Base-by-base conservation (phyloP, 2,797 vertebrate genomes). In the Gymnothorax javanicus region DNA sequence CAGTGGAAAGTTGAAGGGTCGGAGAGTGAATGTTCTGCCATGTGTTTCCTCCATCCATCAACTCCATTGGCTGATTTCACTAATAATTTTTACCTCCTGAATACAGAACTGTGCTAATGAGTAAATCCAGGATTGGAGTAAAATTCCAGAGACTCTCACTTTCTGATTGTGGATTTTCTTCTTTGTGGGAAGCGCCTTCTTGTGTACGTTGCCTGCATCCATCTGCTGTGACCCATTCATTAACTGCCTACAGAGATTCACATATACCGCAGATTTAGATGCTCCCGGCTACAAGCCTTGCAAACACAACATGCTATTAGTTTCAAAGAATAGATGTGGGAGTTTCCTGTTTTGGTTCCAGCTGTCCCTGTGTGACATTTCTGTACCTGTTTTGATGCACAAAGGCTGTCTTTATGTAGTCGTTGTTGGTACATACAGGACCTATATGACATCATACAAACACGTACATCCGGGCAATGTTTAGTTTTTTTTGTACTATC, bases 201-300 rank as follows among this genome's bases (percentile, higher is more conserved):
- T 75, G 27, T 15, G 33, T 75, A 75, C 9, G 17, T 20, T 75
- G 13, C 27, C 71, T 43, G 71, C 71, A 75, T 43, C 27, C 71
- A 75, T 33, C 71, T 43, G 71, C 71, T 75, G 71, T 75, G 71
- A 15, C 71, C 71, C 33, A 33, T 43, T 75, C 71, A 75, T 75
- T 33, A 43, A 33, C 71, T 75, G 71, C 71, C 71, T 75, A 43
- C 71, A 75, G 11, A 75, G 27, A 43, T 12, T 33, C 43, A 15
- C 71, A 75, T 33, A 75, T 75, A 25, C 69, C 71, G 25, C 7
- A 33, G 71, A 75, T 75, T 75, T 75, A 17, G 71, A 75, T 75
- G 33, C 15, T 3, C 71, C 15, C 15, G 11, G 27, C 13, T 75
- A 17, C 71, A 9, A 75, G 27, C 25, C 71, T 43, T 33, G 27